These are phyloP conservation scores for Sebastes steindachneri DNA, from an alignment of 2,797 vertebrate genomes.

Conservation along the genomic window DNA sequence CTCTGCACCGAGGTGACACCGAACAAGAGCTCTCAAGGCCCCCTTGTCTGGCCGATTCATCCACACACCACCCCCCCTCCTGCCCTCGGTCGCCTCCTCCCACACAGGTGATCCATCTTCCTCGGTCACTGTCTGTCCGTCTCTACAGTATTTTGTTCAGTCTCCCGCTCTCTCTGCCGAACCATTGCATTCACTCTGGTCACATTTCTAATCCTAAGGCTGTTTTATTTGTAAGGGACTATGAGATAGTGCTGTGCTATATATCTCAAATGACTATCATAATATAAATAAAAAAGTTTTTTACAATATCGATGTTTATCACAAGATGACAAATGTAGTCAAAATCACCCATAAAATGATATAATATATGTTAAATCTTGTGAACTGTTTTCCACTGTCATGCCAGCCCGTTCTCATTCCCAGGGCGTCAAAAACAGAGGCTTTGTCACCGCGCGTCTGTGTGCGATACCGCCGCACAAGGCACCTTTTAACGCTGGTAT, in stretches of 20 bases:
- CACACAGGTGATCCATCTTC: constrained; percentile 55
- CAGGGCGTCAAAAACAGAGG: too few relatives aligned
- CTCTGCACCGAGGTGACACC: constrained; percentile 59
- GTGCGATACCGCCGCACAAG: too few relatives aligned
- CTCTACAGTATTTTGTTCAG: constrained; percentile 5
- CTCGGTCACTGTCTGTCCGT: constrained; percentile 26
- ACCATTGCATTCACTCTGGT: constrained; percentile 13
- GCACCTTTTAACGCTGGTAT: too few relatives aligned
- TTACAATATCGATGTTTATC: background rate
- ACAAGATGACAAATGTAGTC: background rate
- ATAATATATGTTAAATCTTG: too few relatives aligned
- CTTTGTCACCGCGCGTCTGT: too few relatives aligned
- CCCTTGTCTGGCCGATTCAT: constrained; percentile 59
- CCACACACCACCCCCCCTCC: background rate
- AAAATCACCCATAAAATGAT: background rate
- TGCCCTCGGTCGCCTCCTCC: constrained; percentile 21
- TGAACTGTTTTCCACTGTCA: too few relatives aligned
- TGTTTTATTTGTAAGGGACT: background rate
- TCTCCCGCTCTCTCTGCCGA: constrained; percentile 8
- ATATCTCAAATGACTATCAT: background rate
- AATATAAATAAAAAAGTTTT: background rate
- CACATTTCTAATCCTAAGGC: background rate
- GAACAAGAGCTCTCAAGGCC: constrained; percentile 68
- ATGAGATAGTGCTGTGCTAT: background rate
- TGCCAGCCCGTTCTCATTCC: fast-evolving